These are phyloP conservation scores for Fragum fragum DNA, from an alignment of 2,888 invertebrate species.

Conservation along the genomic window DNA sequence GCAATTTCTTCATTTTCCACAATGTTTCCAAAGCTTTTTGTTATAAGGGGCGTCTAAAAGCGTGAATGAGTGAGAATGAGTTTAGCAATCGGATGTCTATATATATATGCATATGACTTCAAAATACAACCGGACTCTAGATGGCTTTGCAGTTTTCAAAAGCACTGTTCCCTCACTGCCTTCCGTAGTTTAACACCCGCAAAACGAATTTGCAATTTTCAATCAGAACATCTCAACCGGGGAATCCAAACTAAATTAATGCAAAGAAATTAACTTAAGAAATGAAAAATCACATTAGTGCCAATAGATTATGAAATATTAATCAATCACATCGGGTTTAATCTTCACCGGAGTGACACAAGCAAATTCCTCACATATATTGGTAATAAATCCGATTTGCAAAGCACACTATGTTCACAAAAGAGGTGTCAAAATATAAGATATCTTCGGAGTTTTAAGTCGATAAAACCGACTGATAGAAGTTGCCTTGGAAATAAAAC, in stretches of 20 bases:
- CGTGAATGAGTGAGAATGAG: too few species aligned
- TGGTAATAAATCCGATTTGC: conserved; percentile 15
- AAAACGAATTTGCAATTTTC: too few species aligned
- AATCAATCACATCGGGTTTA: background rate
- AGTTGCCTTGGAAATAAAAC: conserved; percentile 27
- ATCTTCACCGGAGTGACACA: background rate
- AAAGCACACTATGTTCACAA: background rate
- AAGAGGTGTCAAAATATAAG: conserved; percentile 11
- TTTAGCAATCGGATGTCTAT: too few species aligned
- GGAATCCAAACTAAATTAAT: background rate
- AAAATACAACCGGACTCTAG: too few species aligned
- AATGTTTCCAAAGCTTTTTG: too few species aligned
- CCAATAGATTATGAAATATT: background rate
- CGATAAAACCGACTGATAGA: conserved; percentile 18
- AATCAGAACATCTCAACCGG: too few species aligned
- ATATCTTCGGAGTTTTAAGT: background rate
- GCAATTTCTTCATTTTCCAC: too few species aligned
- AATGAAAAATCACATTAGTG: background rate
- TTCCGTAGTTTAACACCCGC: too few species aligned
- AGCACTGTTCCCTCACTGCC: too few species aligned
- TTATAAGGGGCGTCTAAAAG: too few species aligned
- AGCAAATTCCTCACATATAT: background rate
- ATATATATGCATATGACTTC: too few species aligned
- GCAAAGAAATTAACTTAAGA: background rate
- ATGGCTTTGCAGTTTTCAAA: too few species aligned